Conservation (phyloP, 2,888 invertebrate species). For the Leptopilina myrica region DNA sequence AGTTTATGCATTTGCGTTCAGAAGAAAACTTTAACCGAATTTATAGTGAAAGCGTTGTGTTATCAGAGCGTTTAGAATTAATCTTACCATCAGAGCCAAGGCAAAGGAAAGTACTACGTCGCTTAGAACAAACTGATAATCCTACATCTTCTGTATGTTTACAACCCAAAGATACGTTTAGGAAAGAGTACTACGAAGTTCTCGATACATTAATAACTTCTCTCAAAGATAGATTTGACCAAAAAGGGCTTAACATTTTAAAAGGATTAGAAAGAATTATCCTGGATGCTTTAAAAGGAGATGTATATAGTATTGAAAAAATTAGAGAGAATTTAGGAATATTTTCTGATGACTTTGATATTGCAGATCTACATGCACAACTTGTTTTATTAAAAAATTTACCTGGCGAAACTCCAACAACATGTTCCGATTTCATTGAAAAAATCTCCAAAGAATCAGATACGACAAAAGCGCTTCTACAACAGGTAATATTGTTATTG, state of each 20-base stretch:
- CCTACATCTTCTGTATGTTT: neutral
- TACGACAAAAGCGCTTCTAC: slow-evolving; percentile 39
- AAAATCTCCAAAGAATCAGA: slow-evolving; percentile 38
- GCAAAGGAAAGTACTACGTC: slow-evolving; percentile 36
- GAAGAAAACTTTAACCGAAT: too few species aligned
- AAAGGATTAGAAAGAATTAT: slow-evolving; percentile 27
- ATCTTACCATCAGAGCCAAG: slow-evolving; percentile 16
- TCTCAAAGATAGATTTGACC: slow-evolving; percentile 40
- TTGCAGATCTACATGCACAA: slow-evolving; percentile 23
- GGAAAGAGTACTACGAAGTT: slow-evolving; percentile 41
- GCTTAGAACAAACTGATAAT: slow-evolving; percentile 35
- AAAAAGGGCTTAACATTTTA: slow-evolving; percentile 38
- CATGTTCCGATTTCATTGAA: slow-evolving; percentile 30
- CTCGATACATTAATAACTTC: slow-evolving; percentile 36
- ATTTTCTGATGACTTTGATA: slow-evolving; percentile 40
- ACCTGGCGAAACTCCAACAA: slow-evolving; percentile 1
- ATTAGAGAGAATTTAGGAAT: slow-evolving; percentile 23
- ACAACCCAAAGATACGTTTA: slow-evolving; percentile 6
- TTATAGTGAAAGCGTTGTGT: too few species aligned
- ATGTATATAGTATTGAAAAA: slow-evolving; percentile 2
- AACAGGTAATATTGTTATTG: slow-evolving; percentile 25
- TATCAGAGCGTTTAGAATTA: slow-evolving; percentile 9
- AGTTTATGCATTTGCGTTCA: too few species aligned
- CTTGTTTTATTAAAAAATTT: slow-evolving; percentile 33
- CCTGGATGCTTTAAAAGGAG: slow-evolving; percentile 18